Evolutionary conservation across 2,797 vertebrate genomes (phyloP), one percentile per base, ranked within the genome.

Genomic region (Poeciliopsis presidionis): DNA sequence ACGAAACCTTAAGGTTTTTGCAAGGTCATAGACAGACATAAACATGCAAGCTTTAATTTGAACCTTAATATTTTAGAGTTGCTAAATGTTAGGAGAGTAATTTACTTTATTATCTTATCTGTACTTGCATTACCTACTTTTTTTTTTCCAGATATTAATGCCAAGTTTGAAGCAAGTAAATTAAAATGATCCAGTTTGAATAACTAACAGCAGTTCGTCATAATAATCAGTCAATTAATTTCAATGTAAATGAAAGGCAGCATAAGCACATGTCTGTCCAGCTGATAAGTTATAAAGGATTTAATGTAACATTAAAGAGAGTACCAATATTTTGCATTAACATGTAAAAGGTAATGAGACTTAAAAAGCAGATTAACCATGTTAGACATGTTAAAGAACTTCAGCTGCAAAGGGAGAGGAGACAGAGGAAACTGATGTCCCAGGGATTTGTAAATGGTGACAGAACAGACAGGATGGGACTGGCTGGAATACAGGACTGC

Each of bases 371-470:
- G 2, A 69, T 67, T 2, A 69, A 5, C 5, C 2, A 43, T 13
- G 20, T n/a, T 45, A 13, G n/a, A 45, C 18, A 39, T 67, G 33
- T 41, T 41, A 22, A 67, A 28, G 7, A 41, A 22, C 36, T 67
- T 5, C 20, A 41, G 36, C 36, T 41, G 20, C 45, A 72, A 75
- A 13, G 25, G 22, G 5, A 2, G 61, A 49, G 55, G 39, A 2
- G 45, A 46, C 45, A n/a, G 49, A 76, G 73, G 39, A 77, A 72
- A 69, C 16, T 82, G 45, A 65, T n/a, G 2, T 75, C 39, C 71
- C 47, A 80, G 14, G 81, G 71, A 82, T 82, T 76, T 79, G 72
- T 81, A 87, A 88, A 86, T 76, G 76, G 36, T 5, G 28, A 45
- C 28, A 28, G 18, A 22, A 18, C 61, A 75, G 61, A 73, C 41